phyloP scores from a whole-genome alignment of 2,888 invertebrate genomes.

The Athrips mouffetella region DNA sequence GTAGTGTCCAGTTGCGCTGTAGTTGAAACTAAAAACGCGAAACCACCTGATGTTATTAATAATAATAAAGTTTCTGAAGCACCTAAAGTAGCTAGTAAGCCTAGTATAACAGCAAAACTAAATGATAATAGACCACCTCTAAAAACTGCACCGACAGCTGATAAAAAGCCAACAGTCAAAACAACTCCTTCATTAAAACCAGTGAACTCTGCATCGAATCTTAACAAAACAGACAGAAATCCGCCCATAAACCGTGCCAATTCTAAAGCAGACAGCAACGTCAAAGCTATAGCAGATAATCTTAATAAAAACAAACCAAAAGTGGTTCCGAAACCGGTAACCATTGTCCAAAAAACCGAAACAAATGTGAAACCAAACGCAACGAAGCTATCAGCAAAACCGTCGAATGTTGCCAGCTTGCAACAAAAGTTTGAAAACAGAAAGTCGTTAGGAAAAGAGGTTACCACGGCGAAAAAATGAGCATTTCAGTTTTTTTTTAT shows the following conservation, averaged over 20 bases:
- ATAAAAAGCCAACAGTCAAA: conserved; percentile 58
- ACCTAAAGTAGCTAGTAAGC: conserved; percentile 67
- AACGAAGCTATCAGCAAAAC: conserved; percentile 74
- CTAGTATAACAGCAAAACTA: conserved; percentile 58
- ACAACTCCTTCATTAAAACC: conserved; percentile 49
- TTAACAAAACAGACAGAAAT: conserved; percentile 52
- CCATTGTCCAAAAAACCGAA: conserved; percentile 51
- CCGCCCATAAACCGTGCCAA: conserved; percentile 48
- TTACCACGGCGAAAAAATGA: conserved; percentile 53
- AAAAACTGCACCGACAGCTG: conserved; percentile 56
- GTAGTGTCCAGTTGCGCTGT: conserved; percentile 84
- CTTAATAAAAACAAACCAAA: conserved; percentile 71
- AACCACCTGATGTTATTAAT: conserved; percentile 81
- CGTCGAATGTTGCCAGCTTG: conserved; percentile 85
- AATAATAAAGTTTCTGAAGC: conserved; percentile 69
- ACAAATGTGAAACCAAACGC: conserved; percentile 55
- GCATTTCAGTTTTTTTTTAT: conserved; percentile 4
- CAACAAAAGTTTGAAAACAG: conserved; percentile 88
- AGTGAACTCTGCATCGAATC: conserved; percentile 41
- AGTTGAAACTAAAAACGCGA: conserved; percentile 67
- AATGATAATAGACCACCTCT: conserved; percentile 61
- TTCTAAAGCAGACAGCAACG: conserved; percentile 61
- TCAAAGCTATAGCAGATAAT: conserved; percentile 69
- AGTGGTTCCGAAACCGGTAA: conserved; percentile 63
- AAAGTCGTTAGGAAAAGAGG: conserved; percentile 67